A percentile compares a stretch with the other conserved stretches of the same genome.
Evolutionary conservation across 2,797 vertebrate genomes (phyloP).

Genomic region (Sebastes elongatus): DNA sequence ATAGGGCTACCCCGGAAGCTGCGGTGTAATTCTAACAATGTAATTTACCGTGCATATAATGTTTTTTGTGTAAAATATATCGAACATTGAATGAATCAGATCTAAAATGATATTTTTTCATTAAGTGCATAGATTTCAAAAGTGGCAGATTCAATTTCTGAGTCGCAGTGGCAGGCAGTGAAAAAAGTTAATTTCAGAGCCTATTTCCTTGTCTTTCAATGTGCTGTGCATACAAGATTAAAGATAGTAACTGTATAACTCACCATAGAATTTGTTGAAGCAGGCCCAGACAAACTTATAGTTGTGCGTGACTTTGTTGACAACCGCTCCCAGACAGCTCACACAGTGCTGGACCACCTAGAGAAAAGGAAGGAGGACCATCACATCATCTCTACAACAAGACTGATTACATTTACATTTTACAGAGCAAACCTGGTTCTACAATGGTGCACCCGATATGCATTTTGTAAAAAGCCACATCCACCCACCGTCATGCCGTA

Average conservation of each 20-base stretch:
- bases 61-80: too few species aligned
- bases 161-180: too few species aligned
- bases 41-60: too few species aligned
- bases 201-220: not conserved
- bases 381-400: not conserved
- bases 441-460: too few species aligned
- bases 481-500: slow-evolving; percentile 95
- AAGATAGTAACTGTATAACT: slow-evolving; percentile 52
- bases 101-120: too few species aligned
- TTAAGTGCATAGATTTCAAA: too few species aligned
- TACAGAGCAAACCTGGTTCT: not conserved
- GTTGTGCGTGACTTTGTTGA: slow-evolving; percentile 98
- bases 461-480: not conserved
- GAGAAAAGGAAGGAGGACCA: not conserved
- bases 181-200: too few species aligned
- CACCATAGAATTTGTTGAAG: slow-evolving; percentile 97
- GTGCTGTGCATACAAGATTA: not conserved
- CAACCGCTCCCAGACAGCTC: slow-evolving; percentile 96
- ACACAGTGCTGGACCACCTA: slow-evolving; percentile 98
- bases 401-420: not conserved
- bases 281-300: slow-evolving; percentile 99
- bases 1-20: too few species aligned
- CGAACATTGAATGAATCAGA: too few species aligned
- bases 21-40: too few species aligned
- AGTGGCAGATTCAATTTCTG: too few species aligned